phyloP scores from a whole-genome alignment of 2,113 vertebrate genomes.

The Apistogramma diplotaenia region DNA sequence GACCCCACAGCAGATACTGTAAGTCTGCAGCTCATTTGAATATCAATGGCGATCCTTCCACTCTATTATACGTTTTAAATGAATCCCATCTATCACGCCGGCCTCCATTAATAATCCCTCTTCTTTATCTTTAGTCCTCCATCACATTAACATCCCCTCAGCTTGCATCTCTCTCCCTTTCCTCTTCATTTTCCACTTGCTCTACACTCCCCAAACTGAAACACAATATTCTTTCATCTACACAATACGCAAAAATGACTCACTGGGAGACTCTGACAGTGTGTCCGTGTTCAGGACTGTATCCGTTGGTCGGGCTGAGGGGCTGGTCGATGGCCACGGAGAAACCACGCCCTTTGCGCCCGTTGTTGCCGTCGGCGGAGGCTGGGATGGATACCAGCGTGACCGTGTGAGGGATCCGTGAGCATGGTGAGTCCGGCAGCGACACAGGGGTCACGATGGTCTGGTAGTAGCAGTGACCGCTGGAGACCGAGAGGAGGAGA shows the following conservation, averaged over 20 bases:
- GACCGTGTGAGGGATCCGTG: conserved; percentile 94
- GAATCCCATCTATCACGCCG: conserved; percentile 3
- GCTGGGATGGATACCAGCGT: conserved; percentile 95
- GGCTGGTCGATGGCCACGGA: conserved; percentile 90
- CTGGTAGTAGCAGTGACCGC: conserved; percentile 95
- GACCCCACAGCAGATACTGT: neutral
- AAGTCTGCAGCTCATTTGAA: conserved; percentile 4
- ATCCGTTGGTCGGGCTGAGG: conserved; percentile 75
- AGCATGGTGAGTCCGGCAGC: conserved; percentile 85
- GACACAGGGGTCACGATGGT: conserved; percentile 90
- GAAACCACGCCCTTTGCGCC: conserved; percentile 85
- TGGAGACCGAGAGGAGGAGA: conserved; percentile 48
- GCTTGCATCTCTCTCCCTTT: neutral
- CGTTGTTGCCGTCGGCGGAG: conserved; percentile 76
- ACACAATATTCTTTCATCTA: neutral
- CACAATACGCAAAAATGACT: conserved; percentile 51
- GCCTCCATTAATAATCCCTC: neutral
- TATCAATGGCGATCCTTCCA: neutral
- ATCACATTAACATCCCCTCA: neutral
- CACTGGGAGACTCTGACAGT: conserved; percentile 93
- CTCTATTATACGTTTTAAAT: conserved; percentile 30
- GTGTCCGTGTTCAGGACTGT: conserved; percentile 79
- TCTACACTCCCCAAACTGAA: neutral
- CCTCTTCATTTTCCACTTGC: neutral
- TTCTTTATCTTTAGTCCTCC: neutral